Evolutionary conservation across 2,797 vertebrate genomes (phyloP).

Genomic region (Falco columbarius): DNA sequence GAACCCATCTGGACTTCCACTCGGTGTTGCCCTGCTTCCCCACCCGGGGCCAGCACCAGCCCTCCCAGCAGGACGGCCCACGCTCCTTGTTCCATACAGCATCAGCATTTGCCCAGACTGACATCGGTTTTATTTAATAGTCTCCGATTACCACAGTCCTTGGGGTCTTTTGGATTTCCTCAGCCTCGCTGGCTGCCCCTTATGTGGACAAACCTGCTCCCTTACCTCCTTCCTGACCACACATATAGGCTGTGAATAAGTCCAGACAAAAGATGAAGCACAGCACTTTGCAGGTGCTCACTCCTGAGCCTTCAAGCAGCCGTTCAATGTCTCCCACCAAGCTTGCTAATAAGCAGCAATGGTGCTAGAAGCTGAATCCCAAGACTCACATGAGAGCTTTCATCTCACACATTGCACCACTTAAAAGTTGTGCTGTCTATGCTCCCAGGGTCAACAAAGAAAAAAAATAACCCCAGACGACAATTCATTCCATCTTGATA

Average conservation of each 20-base stretch:
- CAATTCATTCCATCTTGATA: not conserved
- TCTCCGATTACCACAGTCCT: not conserved
- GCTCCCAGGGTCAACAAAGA: not conserved
- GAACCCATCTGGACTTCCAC: not conserved
- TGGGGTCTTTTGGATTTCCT: not conserved
- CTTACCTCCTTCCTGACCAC: not conserved
- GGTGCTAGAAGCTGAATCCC: not conserved
- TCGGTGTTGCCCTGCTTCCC: not conserved
- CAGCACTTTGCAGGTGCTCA: not conserved
- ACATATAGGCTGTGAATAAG: fast-evolving
- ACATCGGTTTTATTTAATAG: not conserved
- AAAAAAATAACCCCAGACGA: not conserved
- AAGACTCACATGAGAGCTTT: not conserved
- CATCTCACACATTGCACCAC: not conserved
- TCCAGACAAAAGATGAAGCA: not conserved
- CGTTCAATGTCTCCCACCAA: not conserved
- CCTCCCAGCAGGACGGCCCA: not conserved
- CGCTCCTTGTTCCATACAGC: not conserved
- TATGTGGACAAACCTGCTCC: not conserved
- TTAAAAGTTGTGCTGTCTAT: not conserved
- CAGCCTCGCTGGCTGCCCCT: not conserved
- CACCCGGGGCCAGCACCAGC: not conserved
- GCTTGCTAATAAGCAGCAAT: not conserved
- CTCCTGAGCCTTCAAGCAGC: not conserved
- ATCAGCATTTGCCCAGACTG: not conserved